Evolutionary conservation across 1,140 invertebrate species (phyloP), one percentile per base, ranked within the genome.

Genomic region (Calycopis cecrops): DNA sequence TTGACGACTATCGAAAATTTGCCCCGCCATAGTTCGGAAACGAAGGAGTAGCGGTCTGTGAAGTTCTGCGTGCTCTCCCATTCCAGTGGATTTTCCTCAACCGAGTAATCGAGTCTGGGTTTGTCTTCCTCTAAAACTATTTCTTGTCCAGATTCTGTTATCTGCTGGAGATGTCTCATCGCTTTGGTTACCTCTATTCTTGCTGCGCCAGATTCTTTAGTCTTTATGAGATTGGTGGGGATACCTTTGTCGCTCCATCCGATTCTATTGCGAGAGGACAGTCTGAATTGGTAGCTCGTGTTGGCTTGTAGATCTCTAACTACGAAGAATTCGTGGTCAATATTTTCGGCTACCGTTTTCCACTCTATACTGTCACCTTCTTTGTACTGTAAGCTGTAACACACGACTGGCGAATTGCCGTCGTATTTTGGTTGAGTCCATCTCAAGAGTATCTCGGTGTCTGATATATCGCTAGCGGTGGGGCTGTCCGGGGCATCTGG

Each of bases 261-360:
- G 72, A 99, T 96, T 35, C 92, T 92, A 84, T 99, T 99, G 52
- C 92, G 91, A 0, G 96, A 96, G 2, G 94, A 92, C 8, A 99
- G 85, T 52, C 97, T 90, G 88, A 99, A 99, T 52, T 96, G 92
- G 80, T 99, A 98, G 54, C 91, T 92, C 1, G 92, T 94, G 51
- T 93, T 91, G 0, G 95, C 92, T 59, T 91, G 81, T 2, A 99
- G 89, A 60, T 94, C 91, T 62, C 91, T 90, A 0, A 99, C 89
- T 0, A 98, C 80, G 69, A 93, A 98, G 79, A 97, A 98, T 77
- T 99, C 97, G 69, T 99, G 96, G 73, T 96, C 95, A 47, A 99
- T 97, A 65, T 97, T 97, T 55, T 93, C 92, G 4, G 93, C 93
- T 3, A 96, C 91, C 12, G 93, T 92, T n/a, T 90, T 92, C 98